Percentiles rank a stretch among this genome's conserved stretches.
phyloP scores from a whole-genome alignment of 2,113 vertebrate genomes.

The Lagopus leucura region DNA sequence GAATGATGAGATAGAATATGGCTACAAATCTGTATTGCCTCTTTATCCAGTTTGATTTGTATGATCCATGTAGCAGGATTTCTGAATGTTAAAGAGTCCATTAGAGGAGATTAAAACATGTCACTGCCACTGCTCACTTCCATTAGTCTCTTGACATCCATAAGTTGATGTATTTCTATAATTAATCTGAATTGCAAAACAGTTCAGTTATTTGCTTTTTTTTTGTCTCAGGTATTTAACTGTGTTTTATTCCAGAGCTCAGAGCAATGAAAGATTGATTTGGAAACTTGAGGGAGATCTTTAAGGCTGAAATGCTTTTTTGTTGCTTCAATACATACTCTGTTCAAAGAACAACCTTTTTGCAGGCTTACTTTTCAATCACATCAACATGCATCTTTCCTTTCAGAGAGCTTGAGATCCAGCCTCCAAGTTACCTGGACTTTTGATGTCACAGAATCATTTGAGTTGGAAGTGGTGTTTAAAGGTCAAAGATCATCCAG shows the following conservation, averaged over 20 bases:
- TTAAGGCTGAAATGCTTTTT: background rate
- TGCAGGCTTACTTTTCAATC: background rate
- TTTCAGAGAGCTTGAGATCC: background rate
- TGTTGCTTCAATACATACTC: background rate
- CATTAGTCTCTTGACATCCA: background rate
- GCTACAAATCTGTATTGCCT: conserved; percentile 6
- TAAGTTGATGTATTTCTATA: background rate
- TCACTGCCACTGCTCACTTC: background rate
- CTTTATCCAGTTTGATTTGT: background rate
- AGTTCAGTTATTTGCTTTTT: background rate
- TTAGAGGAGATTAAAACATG: conserved; percentile 3
- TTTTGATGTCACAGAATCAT: background rate
- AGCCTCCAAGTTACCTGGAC: background rate
- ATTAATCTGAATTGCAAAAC: conserved; percentile 8
- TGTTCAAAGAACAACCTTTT: background rate
- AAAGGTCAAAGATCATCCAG: background rate
- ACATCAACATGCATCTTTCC: background rate
- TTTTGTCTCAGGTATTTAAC: background rate
- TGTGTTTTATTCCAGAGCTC: background rate
- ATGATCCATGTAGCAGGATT: conserved; percentile 22
- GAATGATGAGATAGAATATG: conserved; percentile 20
- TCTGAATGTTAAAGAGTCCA: background rate
- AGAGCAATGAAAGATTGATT: background rate
- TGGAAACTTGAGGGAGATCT: background rate
- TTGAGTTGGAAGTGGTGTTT: background rate